These are phyloP conservation scores for Nesidiocoris tenuis DNA, from an alignment of 2,888 invertebrate genomes.

Conservation along the genomic window DNA sequence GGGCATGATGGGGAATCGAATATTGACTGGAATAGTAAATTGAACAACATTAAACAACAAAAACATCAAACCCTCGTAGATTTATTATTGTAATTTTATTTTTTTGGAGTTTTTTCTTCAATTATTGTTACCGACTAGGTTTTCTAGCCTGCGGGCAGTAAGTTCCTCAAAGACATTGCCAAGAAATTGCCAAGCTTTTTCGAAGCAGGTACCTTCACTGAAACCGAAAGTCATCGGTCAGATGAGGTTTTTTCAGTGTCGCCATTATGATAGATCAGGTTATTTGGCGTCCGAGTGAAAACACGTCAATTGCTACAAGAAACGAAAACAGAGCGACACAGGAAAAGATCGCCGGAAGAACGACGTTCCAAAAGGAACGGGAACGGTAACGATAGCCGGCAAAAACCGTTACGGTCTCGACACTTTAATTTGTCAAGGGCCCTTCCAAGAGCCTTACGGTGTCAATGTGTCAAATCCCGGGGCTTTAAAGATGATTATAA, in stretches of 20 bases:
- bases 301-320: neutral
- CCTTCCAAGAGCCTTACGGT: neutral
- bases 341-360: slow-evolving; percentile 6
- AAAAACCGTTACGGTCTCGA: slow-evolving; percentile 2
- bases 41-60: too few relatives aligned
- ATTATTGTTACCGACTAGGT: too few relatives aligned
- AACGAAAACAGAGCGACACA: slow-evolving; percentile 1
- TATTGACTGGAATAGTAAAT: too few relatives aligned
- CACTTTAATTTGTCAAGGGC: slow-evolving; percentile 17
- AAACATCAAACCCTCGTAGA: too few relatives aligned
- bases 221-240: too few relatives aligned
- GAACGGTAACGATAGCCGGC: neutral
- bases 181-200: too few relatives aligned
- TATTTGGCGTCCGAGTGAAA: neutral
- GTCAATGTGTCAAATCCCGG: slow-evolving; percentile 20
- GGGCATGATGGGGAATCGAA: too few relatives aligned
- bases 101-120: too few relatives aligned
- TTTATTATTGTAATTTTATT: neutral
- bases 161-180: too few relatives aligned
- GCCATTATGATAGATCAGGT: neutral
- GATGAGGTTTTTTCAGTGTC: neutral
- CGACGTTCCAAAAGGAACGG: too few relatives aligned
- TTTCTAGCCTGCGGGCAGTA: too few relatives aligned
- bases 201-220: too few relatives aligned
- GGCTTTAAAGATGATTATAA: slow-evolving; percentile 8